Evolutionary conservation across 1,140 invertebrate species (phyloP).

Genomic region (Octopus bimaculoides): DNA sequence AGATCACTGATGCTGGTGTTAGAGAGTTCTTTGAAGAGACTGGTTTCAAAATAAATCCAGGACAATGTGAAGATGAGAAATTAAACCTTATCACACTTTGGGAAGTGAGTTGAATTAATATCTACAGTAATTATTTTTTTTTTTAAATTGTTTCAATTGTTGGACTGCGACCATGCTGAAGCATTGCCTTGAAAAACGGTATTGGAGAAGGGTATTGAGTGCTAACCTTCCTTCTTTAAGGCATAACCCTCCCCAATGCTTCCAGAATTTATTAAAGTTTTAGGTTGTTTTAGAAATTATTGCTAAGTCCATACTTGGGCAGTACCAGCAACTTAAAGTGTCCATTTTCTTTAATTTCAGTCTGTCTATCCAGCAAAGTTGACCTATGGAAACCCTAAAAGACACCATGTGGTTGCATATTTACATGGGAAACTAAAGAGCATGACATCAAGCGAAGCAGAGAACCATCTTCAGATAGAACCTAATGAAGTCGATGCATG

Average conservation of each 20-base stretch:
- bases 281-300: too few relatives aligned
- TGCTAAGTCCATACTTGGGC: too few relatives aligned
- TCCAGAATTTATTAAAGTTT: too few relatives aligned
- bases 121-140: too few relatives aligned
- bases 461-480: slow-evolving; percentile 20
- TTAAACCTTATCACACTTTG: slow-evolving; percentile 44
- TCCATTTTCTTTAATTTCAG: slow-evolving; percentile 23
- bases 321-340: neutral
- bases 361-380: slow-evolving; percentile 51
- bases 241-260: too few relatives aligned
- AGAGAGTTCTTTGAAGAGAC: slow-evolving; percentile 53
- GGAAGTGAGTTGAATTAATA: slow-evolving; percentile 37
- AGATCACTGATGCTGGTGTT: slow-evolving; percentile 44
- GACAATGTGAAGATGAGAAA: slow-evolving; percentile 26
- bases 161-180: too few relatives aligned
- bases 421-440: slow-evolving; percentile 36
- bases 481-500: slow-evolving; percentile 31
- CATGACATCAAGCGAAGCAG: slow-evolving; percentile 22
- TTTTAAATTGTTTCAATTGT: too few relatives aligned
- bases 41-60: slow-evolving; percentile 35
- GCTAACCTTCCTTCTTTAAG: too few relatives aligned
- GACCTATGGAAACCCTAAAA: slow-evolving; percentile 41
- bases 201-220: too few relatives aligned
- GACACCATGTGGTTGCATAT: slow-evolving; percentile 55
- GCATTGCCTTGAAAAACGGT: too few relatives aligned